These are phyloP conservation scores for Melanotaenia trifasciata DNA, from an alignment of 2,797 vertebrate genomes.

Conservation along the genomic window DNA sequence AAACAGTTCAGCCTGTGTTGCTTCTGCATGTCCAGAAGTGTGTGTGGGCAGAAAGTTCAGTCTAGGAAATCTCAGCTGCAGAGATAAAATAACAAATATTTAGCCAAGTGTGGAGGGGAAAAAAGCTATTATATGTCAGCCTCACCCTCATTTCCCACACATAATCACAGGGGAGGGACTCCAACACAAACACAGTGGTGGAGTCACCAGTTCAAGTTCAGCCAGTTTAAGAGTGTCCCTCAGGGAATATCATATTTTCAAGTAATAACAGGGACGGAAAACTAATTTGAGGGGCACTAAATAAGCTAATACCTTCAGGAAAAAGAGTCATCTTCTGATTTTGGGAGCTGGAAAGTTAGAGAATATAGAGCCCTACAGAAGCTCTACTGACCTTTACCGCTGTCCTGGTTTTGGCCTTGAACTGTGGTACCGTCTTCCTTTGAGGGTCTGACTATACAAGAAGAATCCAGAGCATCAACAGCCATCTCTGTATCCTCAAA, in stretches of 20 bases:
- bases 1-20: not conserved
- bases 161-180: not conserved
- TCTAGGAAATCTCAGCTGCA: slow-evolving; percentile 10
- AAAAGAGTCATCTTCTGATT: not conserved
- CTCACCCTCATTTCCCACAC: slow-evolving; percentile 34
- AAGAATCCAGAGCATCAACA: slow-evolving; percentile 49
- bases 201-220: slow-evolving; percentile 25
- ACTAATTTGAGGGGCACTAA: not conserved
- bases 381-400: slow-evolving; percentile 53
- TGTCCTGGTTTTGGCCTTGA: slow-evolving; percentile 33
- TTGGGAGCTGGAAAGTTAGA: not conserved
- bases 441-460: slow-evolving; percentile 16
- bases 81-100: slow-evolving; percentile 50
- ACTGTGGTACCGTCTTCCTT: slow-evolving; percentile 1
- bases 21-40: not conserved
- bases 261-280: slow-evolving; percentile 20
- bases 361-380: not conserved
- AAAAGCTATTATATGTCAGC: not conserved
- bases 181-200: slow-evolving; percentile 22
- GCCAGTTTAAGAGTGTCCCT: slow-evolving; percentile 35
- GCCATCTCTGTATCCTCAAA: slow-evolving; percentile 55
- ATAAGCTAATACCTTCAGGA: not conserved
- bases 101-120: slow-evolving; percentile 28
- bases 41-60: slow-evolving; percentile 23
- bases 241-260: slow-evolving; percentile 33